Evolutionary conservation across 1,140 invertebrate genomes (phyloP).

Genomic region (Brachionus paranguensis): DNA sequence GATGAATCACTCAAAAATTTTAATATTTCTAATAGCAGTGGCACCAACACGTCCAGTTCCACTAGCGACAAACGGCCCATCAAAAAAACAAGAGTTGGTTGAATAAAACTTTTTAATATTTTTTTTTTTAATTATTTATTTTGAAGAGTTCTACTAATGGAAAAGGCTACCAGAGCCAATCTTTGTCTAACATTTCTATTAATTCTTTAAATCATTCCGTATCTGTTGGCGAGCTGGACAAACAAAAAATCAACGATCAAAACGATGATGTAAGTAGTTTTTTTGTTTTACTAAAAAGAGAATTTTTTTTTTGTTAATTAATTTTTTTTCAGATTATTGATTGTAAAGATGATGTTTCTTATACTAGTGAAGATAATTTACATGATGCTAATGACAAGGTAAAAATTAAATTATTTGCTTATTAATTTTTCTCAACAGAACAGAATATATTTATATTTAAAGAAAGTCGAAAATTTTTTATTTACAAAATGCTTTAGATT

Average conservation of each 20-base stretch:
- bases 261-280: background rate
- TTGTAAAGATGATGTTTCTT: conserved; percentile 16
- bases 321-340: background rate
- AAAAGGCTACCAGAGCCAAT: conserved; percentile 8
- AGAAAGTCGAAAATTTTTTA: too few species aligned
- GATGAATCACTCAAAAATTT: conserved; percentile 34
- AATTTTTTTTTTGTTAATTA: background rate
- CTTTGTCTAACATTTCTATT: conserved; percentile 7
- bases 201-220: conserved; percentile 2
- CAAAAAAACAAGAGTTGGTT: background rate
- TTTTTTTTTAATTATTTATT: background rate
- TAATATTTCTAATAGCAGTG: background rate
- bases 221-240: background rate
- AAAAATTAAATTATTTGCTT: too few species aligned
- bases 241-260: background rate
- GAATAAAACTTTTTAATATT: background rate
- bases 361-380: conserved; percentile 25
- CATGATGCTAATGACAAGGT: conserved; percentile 16
- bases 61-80: background rate
- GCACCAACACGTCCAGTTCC: background rate
- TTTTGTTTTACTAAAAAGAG: background rate
- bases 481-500: too few species aligned
- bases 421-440: too few species aligned
- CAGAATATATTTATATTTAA: too few species aligned
- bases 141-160: background rate